Evolutionary conservation across 2,888 invertebrate genomes (phyloP).

Genomic region (Labia minor): DNA sequence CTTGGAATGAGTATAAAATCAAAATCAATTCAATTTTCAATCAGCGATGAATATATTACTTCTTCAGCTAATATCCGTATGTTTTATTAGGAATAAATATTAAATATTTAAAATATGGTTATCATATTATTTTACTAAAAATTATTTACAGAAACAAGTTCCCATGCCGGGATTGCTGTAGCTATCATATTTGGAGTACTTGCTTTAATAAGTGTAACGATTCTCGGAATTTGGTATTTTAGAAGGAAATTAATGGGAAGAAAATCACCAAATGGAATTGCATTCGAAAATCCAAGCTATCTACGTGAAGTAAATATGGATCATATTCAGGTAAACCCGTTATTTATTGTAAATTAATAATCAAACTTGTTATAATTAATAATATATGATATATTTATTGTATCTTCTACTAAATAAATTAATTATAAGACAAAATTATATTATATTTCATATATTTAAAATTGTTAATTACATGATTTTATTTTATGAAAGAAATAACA

Average conservation of each 20-base stretch:
- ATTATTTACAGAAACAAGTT: no score
- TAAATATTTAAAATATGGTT: not conserved
- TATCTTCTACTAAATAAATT: no score
- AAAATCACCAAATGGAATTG: conserved; percentile 62
- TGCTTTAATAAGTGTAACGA: conserved; percentile 48
- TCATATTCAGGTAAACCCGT: conserved; percentile 52
- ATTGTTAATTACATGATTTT: no score
- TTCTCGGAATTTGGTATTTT: conserved; percentile 51
- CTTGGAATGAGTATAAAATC: conserved; percentile 67
- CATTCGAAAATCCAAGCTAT: conserved; percentile 77
- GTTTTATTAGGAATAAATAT: conserved; percentile 16
- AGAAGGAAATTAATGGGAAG: conserved; percentile 50
- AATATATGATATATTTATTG: no score
- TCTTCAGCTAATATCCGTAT: conserved; percentile 46
- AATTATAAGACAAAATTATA: not conserved
- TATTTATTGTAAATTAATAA: no score
- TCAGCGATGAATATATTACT: conserved; percentile 60
- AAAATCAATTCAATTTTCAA: conserved; percentile 60
- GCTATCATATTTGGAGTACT: conserved; percentile 54
- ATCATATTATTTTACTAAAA: conserved; percentile 33
- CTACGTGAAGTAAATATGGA: conserved; percentile 65
- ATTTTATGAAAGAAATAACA: no score
- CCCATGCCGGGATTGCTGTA: conserved; percentile 50
- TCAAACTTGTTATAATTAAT: not conserved
- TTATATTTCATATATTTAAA: no score